These are phyloP conservation scores for Emberiza fucata DNA, from an alignment of 2,113 vertebrate genomes.

Conservation along the genomic window DNA sequence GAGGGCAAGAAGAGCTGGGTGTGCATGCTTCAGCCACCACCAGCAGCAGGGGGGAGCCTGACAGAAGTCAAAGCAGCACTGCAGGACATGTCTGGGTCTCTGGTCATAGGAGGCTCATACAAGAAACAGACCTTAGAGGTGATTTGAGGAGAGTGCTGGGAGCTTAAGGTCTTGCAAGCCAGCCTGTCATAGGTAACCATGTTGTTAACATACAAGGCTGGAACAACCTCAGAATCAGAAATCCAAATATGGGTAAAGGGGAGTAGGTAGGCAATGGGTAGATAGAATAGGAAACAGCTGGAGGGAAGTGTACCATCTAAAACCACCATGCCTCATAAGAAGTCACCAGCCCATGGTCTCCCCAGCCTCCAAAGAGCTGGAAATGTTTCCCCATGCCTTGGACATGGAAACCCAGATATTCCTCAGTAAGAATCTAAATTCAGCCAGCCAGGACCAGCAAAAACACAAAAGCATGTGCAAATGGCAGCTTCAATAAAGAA, in stretches of 20 bases:
- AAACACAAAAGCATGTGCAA: not conserved
- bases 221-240: not conserved
- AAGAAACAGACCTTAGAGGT: not conserved
- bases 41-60: not conserved
- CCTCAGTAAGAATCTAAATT: not conserved
- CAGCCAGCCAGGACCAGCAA: not conserved
- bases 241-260: not conserved
- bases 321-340: not conserved
- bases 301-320: not conserved
- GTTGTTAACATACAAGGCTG: not conserved
- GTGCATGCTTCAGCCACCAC: not conserved
- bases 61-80: not conserved
- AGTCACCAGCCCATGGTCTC: not conserved
- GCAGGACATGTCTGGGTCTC: not conserved
- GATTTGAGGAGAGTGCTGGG: not conserved
- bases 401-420: not conserved
- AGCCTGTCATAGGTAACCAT: not conserved
- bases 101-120: rapidly evolving
- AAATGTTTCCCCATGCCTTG: not conserved
- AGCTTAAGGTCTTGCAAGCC: not conserved
- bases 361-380: not conserved
- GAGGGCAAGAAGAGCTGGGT: not conserved
- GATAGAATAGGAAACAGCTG: not conserved
- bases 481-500: not conserved
- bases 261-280: not conserved